A percentile compares a stretch with the other conserved stretches of the same genome.
phyloP scores from a whole-genome alignment of 2,888 invertebrate species.

The Drosophila kokeensis region DNA sequence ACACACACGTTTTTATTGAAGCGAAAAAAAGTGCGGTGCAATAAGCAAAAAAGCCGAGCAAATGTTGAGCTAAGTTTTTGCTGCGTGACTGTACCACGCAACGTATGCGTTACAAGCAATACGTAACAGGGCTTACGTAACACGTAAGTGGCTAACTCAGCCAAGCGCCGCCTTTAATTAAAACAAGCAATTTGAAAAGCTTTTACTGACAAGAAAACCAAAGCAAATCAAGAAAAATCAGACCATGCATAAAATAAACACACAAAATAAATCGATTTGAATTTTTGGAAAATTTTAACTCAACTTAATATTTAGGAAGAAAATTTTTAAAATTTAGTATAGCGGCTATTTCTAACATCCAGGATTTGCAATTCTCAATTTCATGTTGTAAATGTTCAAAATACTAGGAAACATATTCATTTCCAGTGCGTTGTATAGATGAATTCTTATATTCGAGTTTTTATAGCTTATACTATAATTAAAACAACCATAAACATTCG shows the following conservation, averaged over 20 bases:
- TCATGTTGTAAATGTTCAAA: no score
- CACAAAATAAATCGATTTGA: no score
- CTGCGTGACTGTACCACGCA: constrained; percentile 47
- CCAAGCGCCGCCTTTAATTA: neutral
- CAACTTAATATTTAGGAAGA: neutral
- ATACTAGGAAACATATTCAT: no score
- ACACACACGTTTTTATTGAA: constrained; percentile 35
- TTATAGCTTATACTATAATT: neutral
- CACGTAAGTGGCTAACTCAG: neutral
- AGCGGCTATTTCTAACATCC: neutral
- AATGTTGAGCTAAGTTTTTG: constrained; percentile 29
- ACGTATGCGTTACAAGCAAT: neutral
- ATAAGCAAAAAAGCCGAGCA: constrained; percentile 9
- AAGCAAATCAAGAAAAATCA: neutral
- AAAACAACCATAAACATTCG: neutral
- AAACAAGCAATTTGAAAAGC: constrained; percentile 24
- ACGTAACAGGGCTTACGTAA: neutral
- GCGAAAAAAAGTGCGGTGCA: constrained; percentile 1
- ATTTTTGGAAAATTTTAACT: neutral
- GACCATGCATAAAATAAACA: no score
- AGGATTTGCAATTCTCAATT: neutral
- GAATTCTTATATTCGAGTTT: neutral
- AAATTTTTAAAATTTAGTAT: neutral
- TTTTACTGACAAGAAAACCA: constrained; percentile 14
- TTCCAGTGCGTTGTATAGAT: neutral